Base-by-base conservation (phyloP, 2,113 vertebrate species). In the Hippocampus abdominalis region DNA sequence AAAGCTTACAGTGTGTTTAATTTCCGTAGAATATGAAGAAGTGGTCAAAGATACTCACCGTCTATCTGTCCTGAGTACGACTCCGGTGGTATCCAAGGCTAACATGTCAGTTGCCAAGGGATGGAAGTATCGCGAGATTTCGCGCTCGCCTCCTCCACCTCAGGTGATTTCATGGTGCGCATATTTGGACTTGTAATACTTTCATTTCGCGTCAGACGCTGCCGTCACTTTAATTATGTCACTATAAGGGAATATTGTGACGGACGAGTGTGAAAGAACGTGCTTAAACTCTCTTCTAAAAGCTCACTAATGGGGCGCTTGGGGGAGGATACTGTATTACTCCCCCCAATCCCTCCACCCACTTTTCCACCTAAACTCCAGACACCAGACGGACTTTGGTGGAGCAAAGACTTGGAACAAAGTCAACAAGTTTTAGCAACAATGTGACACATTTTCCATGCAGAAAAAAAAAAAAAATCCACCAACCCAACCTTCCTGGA, bases 41-140 rank as follows among this genome's bases (percentile, higher is more conserved):
- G 46, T 1, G 39, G 6, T 21, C 69, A 75, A 12, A 75, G 51
- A 64, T 6, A 2, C 72, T 79, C 68, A 81, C 81, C 71, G 13
- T 67, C 21, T 12, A 49, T 70, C 51, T 66, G 78, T 65, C 68
- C 39, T n/a, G 10, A 11, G 32, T 6, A 3, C 51, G 20, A 4
- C 61, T 61, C 0, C 7, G 27, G 7, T 23, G 68, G 86, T 84
- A 76, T 71, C 88, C 66, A 89, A 21, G 75, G 78, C n/a, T 85
- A 91, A 91, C 89, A 75, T 36, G 51, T 10, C 59, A 5, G 90
- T 92, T 89, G 77, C 82, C 73, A 90, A 0, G 87, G 48, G 53
- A 25, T 79, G 51, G 59, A 46, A 29, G 7, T 70, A 72, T 89
- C 88, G 88, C 87, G 86, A 88, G 84, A 87, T 61, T 12, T 68